These are phyloP conservation scores for Crocidura indochinensis DNA, from an alignment of 2,797 vertebrate species.

Conservation along the genomic window DNA sequence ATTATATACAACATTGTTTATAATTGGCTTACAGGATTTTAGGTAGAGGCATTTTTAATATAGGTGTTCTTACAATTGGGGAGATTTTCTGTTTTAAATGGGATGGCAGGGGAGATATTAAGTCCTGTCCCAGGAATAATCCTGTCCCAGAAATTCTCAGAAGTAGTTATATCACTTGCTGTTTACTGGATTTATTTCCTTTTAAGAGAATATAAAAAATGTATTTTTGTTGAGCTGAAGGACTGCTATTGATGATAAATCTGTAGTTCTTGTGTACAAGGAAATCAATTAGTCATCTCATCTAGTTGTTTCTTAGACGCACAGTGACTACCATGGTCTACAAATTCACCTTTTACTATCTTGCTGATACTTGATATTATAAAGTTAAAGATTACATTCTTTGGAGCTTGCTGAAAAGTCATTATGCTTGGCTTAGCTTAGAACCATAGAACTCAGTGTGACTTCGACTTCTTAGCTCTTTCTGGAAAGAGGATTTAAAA, in stretches of 20 bases:
- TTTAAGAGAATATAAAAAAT: slow-evolving; percentile 40
- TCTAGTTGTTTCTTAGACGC: background rate
- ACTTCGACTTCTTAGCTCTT: background rate
- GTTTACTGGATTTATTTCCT: slow-evolving; percentile 13
- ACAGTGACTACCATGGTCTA: background rate
- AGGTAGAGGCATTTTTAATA: slow-evolving; percentile 53
- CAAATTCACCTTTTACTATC: background rate
- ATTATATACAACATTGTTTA: slow-evolving; percentile 35
- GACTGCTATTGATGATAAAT: background rate
- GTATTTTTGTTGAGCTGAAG: background rate
- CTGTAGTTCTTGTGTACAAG: background rate
- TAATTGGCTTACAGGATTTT: slow-evolving; percentile 47
- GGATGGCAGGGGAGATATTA: slow-evolving; percentile 31
- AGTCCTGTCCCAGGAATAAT: slow-evolving; percentile 5
- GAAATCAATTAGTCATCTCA: background rate
- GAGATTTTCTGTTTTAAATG: slow-evolving; percentile 41
- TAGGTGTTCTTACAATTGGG: background rate
- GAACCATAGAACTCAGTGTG: background rate
- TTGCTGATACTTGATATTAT: background rate
- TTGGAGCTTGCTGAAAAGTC: slow-evolving; percentile 12
- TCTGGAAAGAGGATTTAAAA: slow-evolving; percentile 51
- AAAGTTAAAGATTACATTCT: slow-evolving; percentile 14
- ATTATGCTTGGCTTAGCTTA: background rate
- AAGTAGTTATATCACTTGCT: background rate
- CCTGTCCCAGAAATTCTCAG: slow-evolving; percentile 1